phyloP scores from a whole-genome alignment of 2,113 vertebrate species.

The Odobenus rosmarus region DNA sequence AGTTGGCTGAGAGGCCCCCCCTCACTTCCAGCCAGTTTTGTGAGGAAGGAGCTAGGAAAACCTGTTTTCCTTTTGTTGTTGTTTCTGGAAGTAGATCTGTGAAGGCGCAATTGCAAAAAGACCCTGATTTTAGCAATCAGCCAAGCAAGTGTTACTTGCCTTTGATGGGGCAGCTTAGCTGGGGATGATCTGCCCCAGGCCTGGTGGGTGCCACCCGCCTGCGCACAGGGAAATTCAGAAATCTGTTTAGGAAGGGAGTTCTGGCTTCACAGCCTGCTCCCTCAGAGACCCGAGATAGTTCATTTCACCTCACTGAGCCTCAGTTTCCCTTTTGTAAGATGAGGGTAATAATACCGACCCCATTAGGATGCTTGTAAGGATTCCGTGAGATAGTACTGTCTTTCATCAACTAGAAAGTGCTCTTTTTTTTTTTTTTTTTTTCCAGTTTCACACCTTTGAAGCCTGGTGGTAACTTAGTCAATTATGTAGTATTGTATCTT shows the following conservation, averaged over 20 bases:
- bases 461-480: neutral
- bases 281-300: neutral
- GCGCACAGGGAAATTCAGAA: neutral
- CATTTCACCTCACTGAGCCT: neutral
- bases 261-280: neutral
- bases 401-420: neutral
- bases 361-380: neutral
- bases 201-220: neutral
- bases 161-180: neutral
- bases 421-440: neutral
- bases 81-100: slow-evolving; percentile 65
- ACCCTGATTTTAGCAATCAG: neutral
- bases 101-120: slow-evolving; percentile 26
- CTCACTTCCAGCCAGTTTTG: slow-evolving; percentile 56
- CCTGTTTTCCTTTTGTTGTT: slow-evolving; percentile 75
- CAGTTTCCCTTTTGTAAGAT: neutral
- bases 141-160: neutral
- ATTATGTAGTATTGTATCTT: neutral
- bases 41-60: slow-evolving; percentile 65
- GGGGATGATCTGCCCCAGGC: neutral
- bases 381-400: neutral
- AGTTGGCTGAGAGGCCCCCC: slow-evolving; percentile 61
- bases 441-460: slow-evolving; percentile 3
- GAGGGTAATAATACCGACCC: too few species aligned
- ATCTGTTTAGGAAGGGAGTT: neutral